A percentile compares a stretch with the other conserved stretches of the same genome.
Evolutionary conservation across 2,888 invertebrate species (phyloP).

Genomic region (Tridacna crocea): DNA sequence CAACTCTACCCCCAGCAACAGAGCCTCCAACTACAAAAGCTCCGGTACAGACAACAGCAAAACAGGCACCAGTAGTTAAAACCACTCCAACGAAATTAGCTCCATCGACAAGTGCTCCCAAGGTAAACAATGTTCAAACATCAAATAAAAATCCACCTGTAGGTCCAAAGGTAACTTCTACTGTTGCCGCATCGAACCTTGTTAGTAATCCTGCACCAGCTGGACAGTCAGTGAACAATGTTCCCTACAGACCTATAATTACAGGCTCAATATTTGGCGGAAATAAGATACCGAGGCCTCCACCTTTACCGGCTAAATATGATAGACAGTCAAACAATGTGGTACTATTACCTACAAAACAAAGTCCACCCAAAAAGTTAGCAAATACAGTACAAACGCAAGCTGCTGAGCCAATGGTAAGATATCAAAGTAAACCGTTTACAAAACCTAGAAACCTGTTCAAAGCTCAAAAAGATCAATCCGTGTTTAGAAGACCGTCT

Average conservation of each 20-base stretch:
- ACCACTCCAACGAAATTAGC: not conserved
- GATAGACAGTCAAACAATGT: not conserved
- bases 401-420: no score
- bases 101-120: not conserved
- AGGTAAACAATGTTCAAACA: not conserved
- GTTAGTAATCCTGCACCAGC: not conserved
- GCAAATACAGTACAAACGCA: no score
- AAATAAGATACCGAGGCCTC: conserved; percentile 14
- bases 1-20: not conserved
- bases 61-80: not conserved
- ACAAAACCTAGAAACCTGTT: not conserved
- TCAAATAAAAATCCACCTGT: not conserved
- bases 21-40: not conserved
- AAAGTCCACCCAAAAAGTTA: no score
- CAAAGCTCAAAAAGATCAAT: no score
- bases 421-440: not conserved
- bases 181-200: not conserved
- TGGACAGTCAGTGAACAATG: not conserved
- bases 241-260: not conserved
- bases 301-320: not conserved
- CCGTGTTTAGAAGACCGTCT: conserved; percentile 9
- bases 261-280: not conserved
- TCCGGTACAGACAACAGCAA: not conserved
- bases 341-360: no score
- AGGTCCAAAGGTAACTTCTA: not conserved